A percentile compares a stretch with the other conserved stretches of the same genome.
Evolutionary conservation across 2,888 invertebrate species (phyloP).

Genomic region (Disparrhopalites patrizii): DNA sequence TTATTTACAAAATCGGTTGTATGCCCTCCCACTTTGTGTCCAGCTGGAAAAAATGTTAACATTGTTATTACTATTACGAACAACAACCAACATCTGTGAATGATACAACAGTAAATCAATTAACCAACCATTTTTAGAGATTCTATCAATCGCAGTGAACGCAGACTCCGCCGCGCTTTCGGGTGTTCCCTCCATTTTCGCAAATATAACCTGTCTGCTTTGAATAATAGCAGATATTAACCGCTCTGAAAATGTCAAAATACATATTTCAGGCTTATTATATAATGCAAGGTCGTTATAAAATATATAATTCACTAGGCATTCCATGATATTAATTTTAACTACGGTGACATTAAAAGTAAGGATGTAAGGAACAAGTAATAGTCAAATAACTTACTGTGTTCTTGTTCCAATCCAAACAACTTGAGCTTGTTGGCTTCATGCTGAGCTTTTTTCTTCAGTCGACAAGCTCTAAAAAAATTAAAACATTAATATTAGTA

Average conservation of each 20-base stretch:
- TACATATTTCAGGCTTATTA: too few species aligned
- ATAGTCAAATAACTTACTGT: conserved; percentile 71
- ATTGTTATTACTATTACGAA: too few species aligned
- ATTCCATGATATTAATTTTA: too few species aligned
- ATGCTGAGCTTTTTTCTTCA: conserved; percentile 98
- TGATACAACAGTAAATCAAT: too few species aligned
- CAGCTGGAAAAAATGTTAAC: conserved; percentile 53
- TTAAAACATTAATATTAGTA: background rate
- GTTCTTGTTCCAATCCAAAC: conserved; percentile 87
- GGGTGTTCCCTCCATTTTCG: conserved; percentile 61
- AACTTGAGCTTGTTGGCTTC: conserved; percentile 97
- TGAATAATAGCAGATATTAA: conserved; percentile 72
- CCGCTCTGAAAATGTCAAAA: conserved; percentile 66
- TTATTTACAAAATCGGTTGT: conserved; percentile 92
- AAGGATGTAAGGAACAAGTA: too few species aligned
- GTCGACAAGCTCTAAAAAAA: conserved; percentile 72
- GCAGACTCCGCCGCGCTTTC: conserved; percentile 61
- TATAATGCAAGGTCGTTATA: too few species aligned
- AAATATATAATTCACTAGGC: too few species aligned
- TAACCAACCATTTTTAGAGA: conserved; percentile 61
- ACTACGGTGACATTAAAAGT: too few species aligned
- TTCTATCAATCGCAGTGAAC: conserved; percentile 66
- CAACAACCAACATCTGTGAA: too few species aligned
- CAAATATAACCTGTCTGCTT: conserved; percentile 68
- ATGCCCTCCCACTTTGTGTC: conserved; percentile 80